Percentiles rank a stretch among this genome's conserved stretches.
These are phyloP conservation scores for Platycercus adscitus DNA, from an alignment of 2,113 vertebrate species.

Conservation along the genomic window DNA sequence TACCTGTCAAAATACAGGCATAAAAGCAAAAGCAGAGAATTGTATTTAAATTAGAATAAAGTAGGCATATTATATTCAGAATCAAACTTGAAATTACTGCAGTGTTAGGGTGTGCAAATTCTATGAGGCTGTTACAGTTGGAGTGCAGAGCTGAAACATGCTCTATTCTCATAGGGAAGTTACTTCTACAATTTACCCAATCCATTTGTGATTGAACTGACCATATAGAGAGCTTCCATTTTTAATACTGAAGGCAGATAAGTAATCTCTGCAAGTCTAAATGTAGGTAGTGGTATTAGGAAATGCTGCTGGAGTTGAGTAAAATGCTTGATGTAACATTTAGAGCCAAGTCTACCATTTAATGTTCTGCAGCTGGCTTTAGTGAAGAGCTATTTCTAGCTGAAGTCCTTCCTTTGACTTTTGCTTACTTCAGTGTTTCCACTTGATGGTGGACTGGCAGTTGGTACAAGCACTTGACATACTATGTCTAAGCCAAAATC, in stretches of 20 bases:
- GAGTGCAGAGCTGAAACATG: neutral
- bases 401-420: slow-evolving; percentile 62
- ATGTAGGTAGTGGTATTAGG: neutral
- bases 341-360: neutral
- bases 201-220: neutral
- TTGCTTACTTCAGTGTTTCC: slow-evolving; percentile 74
- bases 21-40: neutral
- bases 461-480: slow-evolving; percentile 45
- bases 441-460: slow-evolving; percentile 45
- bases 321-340: neutral
- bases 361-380: slow-evolving; percentile 22
- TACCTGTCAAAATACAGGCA: neutral
- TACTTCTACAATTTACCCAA: neutral
- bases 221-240: neutral
- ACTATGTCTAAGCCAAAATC: slow-evolving; percentile 40
- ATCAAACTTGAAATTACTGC: neutral
- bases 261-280: neutral
- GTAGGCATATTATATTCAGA: neutral
- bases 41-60: neutral
- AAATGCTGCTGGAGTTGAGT: neutral
- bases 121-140: neutral
- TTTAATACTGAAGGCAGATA: neutral
- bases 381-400: slow-evolving; percentile 70
- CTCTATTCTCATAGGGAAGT: accelerated
- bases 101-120: neutral